Base-by-base conservation (phyloP, 1,140 invertebrate genomes). In the Metopolophium dirhodum region DNA sequence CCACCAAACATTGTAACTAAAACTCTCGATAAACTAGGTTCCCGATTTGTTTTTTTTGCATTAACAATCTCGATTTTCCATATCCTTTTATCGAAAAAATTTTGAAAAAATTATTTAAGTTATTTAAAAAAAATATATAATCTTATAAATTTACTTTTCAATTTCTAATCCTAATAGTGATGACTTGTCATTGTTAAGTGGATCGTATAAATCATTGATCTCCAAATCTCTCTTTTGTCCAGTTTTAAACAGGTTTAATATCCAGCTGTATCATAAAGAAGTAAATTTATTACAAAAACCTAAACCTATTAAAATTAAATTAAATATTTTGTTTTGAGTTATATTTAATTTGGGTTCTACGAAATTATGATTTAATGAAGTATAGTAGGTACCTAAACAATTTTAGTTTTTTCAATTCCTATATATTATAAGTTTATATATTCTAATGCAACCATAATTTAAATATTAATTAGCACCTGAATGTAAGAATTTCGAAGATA, bases 151-250 rank as follows among this genome's bases (percentile, higher is more conserved):
- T 35, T 83, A 94, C 94, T 93, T 94, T 93, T 96, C 95, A 47
- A 97, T 95, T 87, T 95, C 94, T 94, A 96, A 95, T 41, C 97
- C 96, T 94, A 96, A 94, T 26, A 94, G 93, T 94, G 95, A 95
- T 8, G 96, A 96, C 77, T 95, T 95, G 94, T 97, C 96, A 94
- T 96, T 96, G 94, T 96, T 96, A 93, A 97, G 96, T 35, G 97
- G 96, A 93, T 96, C 96, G 94, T 96, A 97, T n/a, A 98, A 95
- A 95, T 98, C 97, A 85, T 96, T 95, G 90, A 96, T 95, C 94
- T 97, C 96, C 26, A 97, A 95, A 94, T 97, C 97, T 94, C 96
- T 96, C 94, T 96, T 96, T 94, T 96, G 96, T 30, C 97, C 97
- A 23, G 96, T 95, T 96, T 96, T 96, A 95, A 97, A 97, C 9